phyloP scores from a whole-genome alignment of 2,113 vertebrate genomes.

The Nematolebias whitei region DNA sequence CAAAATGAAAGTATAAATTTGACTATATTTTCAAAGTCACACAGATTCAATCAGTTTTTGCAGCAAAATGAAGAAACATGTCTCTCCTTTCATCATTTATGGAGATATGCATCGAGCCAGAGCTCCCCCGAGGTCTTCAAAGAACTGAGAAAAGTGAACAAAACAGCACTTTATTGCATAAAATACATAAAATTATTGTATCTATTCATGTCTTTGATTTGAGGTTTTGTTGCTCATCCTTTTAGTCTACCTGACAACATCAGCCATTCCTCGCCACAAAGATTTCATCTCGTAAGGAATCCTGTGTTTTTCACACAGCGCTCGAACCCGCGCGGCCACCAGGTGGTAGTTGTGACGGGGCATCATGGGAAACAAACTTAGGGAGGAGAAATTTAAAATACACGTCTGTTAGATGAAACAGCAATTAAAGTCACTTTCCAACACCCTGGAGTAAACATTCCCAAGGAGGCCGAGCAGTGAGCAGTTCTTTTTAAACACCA shows the following conservation, averaged over 20 bases:
- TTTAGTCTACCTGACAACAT: slow-evolving; percentile 82
- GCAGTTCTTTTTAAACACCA: too few relatives aligned
- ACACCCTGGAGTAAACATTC: too few relatives aligned
- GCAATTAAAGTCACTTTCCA: too few relatives aligned
- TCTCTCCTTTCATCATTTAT: slow-evolving; percentile 82
- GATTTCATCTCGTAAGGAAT: slow-evolving; percentile 89
- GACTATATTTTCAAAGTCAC: neutral
- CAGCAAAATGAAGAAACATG: slow-evolving; percentile 8
- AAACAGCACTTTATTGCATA: neutral
- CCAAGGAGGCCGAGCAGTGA: too few relatives aligned
- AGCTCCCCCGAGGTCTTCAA: slow-evolving; percentile 85
- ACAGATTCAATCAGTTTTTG: too few relatives aligned
- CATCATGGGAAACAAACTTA: slow-evolving; percentile 94
- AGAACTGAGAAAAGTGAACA: slow-evolving; percentile 61
- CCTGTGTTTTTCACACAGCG: slow-evolving; percentile 88
- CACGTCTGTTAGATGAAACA: neutral
- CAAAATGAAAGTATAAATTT: neutral
- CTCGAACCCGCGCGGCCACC: slow-evolving; percentile 85
- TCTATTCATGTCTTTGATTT: neutral
- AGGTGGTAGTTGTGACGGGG: slow-evolving; percentile 92
- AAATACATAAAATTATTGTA: neutral
- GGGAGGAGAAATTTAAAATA: neutral
- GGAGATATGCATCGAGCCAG: slow-evolving; percentile 95
- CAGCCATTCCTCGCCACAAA: slow-evolving; percentile 79
- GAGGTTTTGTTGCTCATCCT: neutral